These are phyloP conservation scores for Torymus texanus DNA, from an alignment of 2,888 invertebrate genomes.

Conservation along the genomic window DNA sequence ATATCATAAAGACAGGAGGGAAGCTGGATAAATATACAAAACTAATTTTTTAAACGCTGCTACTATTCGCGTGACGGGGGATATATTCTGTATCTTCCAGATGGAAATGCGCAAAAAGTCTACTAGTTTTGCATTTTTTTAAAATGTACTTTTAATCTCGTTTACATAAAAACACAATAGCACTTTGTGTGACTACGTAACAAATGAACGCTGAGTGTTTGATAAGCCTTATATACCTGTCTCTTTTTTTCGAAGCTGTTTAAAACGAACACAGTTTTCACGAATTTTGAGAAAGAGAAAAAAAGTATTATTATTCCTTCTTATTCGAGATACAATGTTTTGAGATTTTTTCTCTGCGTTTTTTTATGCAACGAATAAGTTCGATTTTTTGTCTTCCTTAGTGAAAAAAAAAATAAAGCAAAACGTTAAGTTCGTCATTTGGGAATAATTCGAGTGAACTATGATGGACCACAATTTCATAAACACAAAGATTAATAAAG, in stretches of 20 bases:
- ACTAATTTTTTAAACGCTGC: constrained; percentile 19
- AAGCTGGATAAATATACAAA: constrained; percentile 9
- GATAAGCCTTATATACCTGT: constrained; percentile 8
- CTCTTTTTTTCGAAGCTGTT: constrained; percentile 15
- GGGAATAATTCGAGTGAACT: constrained; percentile 39
- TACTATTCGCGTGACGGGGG: background rate
- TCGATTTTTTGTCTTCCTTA: constrained; percentile 52
- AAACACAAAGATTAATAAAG: constrained; percentile 23
- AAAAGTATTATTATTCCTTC: background rate
- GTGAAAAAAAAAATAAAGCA: constrained; percentile 21
- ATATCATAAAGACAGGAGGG: background rate
- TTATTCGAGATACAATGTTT: background rate
- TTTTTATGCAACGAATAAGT: constrained; percentile 44
- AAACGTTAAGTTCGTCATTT: constrained; percentile 31
- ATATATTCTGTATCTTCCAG: constrained; percentile 11
- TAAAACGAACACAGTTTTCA: constrained; percentile 11
- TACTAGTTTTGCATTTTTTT: constrained; percentile 11
- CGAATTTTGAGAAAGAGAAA: background rate
- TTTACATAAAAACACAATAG: background rate
- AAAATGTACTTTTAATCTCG: background rate
- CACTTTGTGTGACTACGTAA: constrained; percentile 8
- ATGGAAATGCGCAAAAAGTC: constrained; percentile 21
- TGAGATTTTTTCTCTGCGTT: constrained; percentile 21
- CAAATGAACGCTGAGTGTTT: constrained; percentile 22
- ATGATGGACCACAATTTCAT: constrained; percentile 54